A percentile compares a stretch with the other conserved stretches of the same genome.
Conservation (phyloP, 2,888 invertebrate species). For the Linnaemya tessellans region DNA sequence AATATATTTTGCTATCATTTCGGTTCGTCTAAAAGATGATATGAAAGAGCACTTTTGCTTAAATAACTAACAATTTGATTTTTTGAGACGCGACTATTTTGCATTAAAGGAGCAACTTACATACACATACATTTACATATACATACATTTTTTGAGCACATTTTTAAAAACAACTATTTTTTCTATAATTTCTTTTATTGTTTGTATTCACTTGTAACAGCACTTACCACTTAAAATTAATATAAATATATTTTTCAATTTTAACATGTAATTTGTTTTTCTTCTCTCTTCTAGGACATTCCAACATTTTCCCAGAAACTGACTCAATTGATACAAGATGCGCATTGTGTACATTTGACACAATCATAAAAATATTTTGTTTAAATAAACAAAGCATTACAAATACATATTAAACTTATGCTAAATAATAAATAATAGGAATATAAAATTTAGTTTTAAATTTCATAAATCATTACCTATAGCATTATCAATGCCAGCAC, state of each 20-base stretch:
- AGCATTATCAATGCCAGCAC: slow-evolving; percentile 16
- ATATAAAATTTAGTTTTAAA: slow-evolving; percentile 40
- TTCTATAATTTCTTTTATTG: slow-evolving; percentile 44
- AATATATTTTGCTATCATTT: too few species aligned
- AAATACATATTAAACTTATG: slow-evolving; percentile 46
- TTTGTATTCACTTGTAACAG: slow-evolving; percentile 53
- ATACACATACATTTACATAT: neutral
- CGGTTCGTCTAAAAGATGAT: too few species aligned
- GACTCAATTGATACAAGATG: slow-evolving; percentile 83
- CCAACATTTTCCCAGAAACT: slow-evolving; percentile 83
- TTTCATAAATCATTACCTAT: slow-evolving; percentile 22
- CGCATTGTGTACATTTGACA: slow-evolving; percentile 81
- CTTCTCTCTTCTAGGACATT: slow-evolving; percentile 79
- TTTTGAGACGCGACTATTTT: too few species aligned
- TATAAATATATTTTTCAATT: slow-evolving; percentile 27
- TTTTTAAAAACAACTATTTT: too few species aligned
- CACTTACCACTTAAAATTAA: slow-evolving; percentile 44
- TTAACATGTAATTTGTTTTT: slow-evolving; percentile 14
- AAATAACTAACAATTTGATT: too few species aligned
- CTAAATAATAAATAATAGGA: slow-evolving; percentile 40
- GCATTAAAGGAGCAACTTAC: slow-evolving; percentile 1
- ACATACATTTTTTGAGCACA: too few species aligned
- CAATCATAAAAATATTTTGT: slow-evolving; percentile 66
- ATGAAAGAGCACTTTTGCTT: too few species aligned
- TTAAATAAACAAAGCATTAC: slow-evolving; percentile 18